These are phyloP conservation scores for Cyaniris semiargus DNA, from an alignment of 2,888 invertebrate genomes.

Conservation along the genomic window DNA sequence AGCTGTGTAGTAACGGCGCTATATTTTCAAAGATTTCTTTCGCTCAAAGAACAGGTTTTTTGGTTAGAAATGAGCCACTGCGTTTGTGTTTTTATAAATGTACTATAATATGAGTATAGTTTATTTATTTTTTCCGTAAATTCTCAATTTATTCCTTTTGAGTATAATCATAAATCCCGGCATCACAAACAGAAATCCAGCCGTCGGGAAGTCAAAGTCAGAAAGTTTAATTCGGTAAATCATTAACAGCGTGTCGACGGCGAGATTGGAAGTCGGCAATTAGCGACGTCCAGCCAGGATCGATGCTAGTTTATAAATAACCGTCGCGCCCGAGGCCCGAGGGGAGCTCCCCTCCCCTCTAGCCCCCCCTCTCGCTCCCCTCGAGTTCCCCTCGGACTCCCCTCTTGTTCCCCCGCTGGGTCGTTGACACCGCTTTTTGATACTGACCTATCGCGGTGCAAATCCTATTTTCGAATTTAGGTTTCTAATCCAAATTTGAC, in stretches of 20 bases:
- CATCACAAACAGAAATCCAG: neutral
- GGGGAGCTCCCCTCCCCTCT: conserved; percentile 31
- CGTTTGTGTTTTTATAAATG: too few relatives aligned
- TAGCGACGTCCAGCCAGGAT: conserved; percentile 46
- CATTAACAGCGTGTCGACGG: conserved; percentile 35
- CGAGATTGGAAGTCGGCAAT: conserved; percentile 38
- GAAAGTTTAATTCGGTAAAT: conserved; percentile 35
- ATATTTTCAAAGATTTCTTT: too few relatives aligned
- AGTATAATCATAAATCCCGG: neutral
- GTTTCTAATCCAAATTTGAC: conserved; percentile 16
- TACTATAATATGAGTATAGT: too few relatives aligned
- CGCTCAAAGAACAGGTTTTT: too few relatives aligned
- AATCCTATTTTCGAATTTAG: conserved; percentile 21
- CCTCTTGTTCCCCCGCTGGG: conserved; percentile 32
- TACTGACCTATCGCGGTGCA: conserved; percentile 24
- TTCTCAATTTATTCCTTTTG: neutral
- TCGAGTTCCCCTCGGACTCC: neutral
- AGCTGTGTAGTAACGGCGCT: too few relatives aligned
- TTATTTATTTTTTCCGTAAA: neutral
- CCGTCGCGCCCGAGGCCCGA: conserved; percentile 38
- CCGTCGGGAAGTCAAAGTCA: neutral
- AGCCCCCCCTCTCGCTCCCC: conserved; percentile 34
- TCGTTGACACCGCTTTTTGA: conserved; percentile 36
- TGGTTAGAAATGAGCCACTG: too few relatives aligned
- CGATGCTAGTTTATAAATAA: conserved; percentile 49